Conservation (phyloP, 1,140 invertebrate genomes). For the Trichogramma pretiosum region DNA sequence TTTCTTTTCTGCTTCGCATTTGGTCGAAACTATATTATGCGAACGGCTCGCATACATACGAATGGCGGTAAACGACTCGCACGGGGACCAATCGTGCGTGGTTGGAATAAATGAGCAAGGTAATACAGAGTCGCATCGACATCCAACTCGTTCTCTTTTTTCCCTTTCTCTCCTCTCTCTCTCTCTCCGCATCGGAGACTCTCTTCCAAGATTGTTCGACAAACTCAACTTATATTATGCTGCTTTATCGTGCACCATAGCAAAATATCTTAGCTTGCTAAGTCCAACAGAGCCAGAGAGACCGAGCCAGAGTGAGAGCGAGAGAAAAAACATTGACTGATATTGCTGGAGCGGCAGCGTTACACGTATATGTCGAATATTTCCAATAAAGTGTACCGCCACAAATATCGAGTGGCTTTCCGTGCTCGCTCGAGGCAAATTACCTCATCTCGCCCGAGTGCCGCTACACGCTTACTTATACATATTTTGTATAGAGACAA, state of each 20-base stretch:
- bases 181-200: too few relatives aligned
- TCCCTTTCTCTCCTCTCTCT: too few relatives aligned
- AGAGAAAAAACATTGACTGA: not conserved
- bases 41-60: constrained; percentile 20
- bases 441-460: constrained; percentile 7
- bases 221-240: too few relatives aligned
- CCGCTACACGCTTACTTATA: too few relatives aligned
- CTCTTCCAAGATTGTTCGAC: too few relatives aligned
- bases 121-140: not conserved
- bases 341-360: constrained; percentile 12
- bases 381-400: constrained; percentile 14
- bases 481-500: constrained; percentile 11
- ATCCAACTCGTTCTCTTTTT: too few relatives aligned
- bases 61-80: constrained; percentile 21
- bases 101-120: constrained; percentile 34
- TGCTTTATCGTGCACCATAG: too few relatives aligned
- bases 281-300: not conserved
- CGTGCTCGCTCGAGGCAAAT: constrained; percentile 2
- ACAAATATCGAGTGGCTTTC: not conserved
- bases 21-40: constrained; percentile 5
- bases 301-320: not conserved
- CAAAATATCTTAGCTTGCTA: too few relatives aligned
- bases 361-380: constrained; percentile 20
- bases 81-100: constrained; percentile 21
- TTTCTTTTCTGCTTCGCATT: not conserved